These are phyloP conservation scores for Thelaira solivaga DNA, from an alignment of 2,888 invertebrate species.

Conservation along the genomic window DNA sequence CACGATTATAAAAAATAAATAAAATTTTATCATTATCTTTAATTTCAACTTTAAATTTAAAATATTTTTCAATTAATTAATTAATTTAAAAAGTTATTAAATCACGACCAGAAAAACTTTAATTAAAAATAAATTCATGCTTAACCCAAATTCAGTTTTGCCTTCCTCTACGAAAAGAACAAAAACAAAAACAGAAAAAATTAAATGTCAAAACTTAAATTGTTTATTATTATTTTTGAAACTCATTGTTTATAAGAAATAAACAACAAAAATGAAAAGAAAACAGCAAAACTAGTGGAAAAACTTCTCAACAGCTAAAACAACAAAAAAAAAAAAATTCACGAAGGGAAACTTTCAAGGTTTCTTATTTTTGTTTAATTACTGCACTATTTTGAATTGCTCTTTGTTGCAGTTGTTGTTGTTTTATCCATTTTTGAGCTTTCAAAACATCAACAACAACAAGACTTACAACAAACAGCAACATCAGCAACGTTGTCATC, in stretches of 20 bases:
- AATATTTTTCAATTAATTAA: no score
- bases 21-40: no score
- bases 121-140: conserved; percentile 7
- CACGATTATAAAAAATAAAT: no score
- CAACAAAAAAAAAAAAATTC: conserved; percentile 19
- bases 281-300: not conserved
- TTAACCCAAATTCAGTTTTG: conserved; percentile 43
- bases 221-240: conserved; percentile 35
- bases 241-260: conserved; percentile 49
- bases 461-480: conserved; percentile 16
- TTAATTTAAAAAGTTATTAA: no score
- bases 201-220: conserved; percentile 41
- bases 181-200: not conserved
- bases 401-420: conserved; percentile 6
- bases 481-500: conserved; percentile 23
- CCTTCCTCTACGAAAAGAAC: not conserved
- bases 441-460: conserved; percentile 4
- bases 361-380: conserved; percentile 48
- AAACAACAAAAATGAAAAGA: conserved; percentile 20
- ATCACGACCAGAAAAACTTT: not conserved
- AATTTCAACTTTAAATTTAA: no score
- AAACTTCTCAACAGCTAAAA: conserved; percentile 4
- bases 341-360: conserved; percentile 54
- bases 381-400: conserved; percentile 43
- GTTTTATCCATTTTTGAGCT: not conserved